Base-by-base conservation (phyloP, 1,140 invertebrate species). In the Zaprionus ornatus region DNA sequence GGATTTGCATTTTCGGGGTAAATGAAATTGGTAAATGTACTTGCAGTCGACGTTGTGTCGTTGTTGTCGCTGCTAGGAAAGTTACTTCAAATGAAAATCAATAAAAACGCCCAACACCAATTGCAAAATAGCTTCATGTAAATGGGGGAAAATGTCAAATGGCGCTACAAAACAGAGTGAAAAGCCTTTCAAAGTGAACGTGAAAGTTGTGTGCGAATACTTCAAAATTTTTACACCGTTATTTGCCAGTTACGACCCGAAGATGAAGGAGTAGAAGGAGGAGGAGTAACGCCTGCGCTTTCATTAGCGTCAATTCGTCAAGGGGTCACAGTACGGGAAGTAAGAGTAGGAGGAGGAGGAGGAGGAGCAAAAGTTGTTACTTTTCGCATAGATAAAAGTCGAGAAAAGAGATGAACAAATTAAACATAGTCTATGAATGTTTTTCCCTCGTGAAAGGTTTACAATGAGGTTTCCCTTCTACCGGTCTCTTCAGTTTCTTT, bases 1-100 rank as follows among this genome's bases (percentile, higher is more conserved):
- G 80, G 64, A 88, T 87, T 86, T 88, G 69, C 83, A 83, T 83
- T 87, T 86, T 55, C 48, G 82, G 65, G 52, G 27, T 57, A 60
- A 59, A 78, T 74, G 74, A 7, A 45, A 45, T 45, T 9, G 40
- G 6, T 9, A 7, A 17, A 45, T 75, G 19, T 64, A 45, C 40
- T 86, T 85, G 52, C 42, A 80, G 74, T 64, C n/a, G 17, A 19
- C 42, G 6, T 6, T 7, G 6, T 80, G 76, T 45, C 27, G 48
- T 40, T 48, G 52, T 37, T 56, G 17, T 48, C 27, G 35, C 67
- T 29, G 72, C 57, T 70, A 40, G 79, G 76, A 85, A 86, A 86
- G 76, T 85, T 77, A 67, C 63, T 64, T 42, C 12, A 79, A 74
- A 57, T 65, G 61, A 83, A 88, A 87, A 87, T 88, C 84, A 87